Conservation (phyloP, 2,113 vertebrate species). For the Pseudopipra pipra region DNA sequence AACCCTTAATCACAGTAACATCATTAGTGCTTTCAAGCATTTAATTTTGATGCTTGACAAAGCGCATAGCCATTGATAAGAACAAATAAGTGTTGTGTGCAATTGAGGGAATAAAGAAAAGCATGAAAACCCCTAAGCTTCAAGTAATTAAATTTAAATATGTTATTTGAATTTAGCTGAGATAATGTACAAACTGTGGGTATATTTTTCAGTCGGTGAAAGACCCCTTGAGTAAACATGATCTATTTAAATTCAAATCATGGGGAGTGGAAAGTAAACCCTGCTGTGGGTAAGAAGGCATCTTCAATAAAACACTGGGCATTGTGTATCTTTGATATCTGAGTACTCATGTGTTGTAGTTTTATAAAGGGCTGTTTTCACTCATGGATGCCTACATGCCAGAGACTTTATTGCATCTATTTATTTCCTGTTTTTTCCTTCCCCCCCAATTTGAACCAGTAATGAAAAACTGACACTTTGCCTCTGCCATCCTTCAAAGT, state of each 20-base stretch:
- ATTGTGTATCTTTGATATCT: constrained; percentile 9
- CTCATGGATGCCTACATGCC: constrained; percentile 48
- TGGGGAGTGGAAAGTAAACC: constrained; percentile 32
- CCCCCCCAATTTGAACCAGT: constrained; percentile 54
- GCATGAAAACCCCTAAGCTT: constrained; percentile 68
- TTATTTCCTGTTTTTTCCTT: constrained; percentile 49
- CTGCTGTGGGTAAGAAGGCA: constrained; percentile 23
- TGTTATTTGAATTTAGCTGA: constrained; percentile 67
- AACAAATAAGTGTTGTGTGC: constrained; percentile 62
- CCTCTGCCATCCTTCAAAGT: constrained; percentile 4
- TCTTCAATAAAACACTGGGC: constrained; percentile 19
- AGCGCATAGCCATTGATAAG: constrained; percentile 71
- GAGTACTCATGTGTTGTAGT: not conserved
- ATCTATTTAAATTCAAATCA: constrained; percentile 57
- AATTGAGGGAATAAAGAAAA: constrained; percentile 56
- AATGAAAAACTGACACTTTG: constrained; percentile 44
- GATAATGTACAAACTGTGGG: constrained; percentile 56
- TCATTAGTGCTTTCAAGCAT: constrained; percentile 75
- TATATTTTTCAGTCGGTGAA: constrained; percentile 63
- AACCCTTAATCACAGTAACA: constrained; percentile 75
- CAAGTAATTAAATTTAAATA: constrained; percentile 76
- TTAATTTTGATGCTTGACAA: constrained; percentile 78
- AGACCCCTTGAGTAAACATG: constrained; percentile 62
- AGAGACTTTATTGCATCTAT: constrained; percentile 62
- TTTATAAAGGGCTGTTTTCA: constrained; percentile 57